A percentile compares a stretch with the other conserved stretches of the same genome.
Evolutionary conservation across 2,888 invertebrate genomes (phyloP).

Genomic region (Apeira syringaria): DNA sequence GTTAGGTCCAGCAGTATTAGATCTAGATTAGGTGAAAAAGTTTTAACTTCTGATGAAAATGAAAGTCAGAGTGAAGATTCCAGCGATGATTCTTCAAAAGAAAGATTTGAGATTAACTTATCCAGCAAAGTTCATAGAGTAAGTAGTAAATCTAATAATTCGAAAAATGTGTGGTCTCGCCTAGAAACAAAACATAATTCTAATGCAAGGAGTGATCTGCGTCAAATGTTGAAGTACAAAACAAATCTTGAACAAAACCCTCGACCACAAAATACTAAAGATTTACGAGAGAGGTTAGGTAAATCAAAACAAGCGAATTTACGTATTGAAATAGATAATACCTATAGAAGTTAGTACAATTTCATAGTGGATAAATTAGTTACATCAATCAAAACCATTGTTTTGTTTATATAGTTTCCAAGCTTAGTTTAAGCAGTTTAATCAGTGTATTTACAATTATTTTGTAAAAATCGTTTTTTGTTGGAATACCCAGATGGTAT

Average conservation of each 20-base stretch:
- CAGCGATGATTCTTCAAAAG: slow-evolving; percentile 55
- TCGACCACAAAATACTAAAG: slow-evolving; percentile 52
- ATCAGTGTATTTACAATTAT: too few species aligned
- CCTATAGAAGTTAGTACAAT: slow-evolving; percentile 22
- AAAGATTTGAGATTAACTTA: slow-evolving; percentile 61
- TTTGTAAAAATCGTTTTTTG: too few species aligned
- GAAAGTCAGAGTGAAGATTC: slow-evolving; percentile 38
- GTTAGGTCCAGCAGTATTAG: slow-evolving; percentile 50
- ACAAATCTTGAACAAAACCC: slow-evolving; percentile 59
- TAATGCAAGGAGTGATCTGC: slow-evolving; percentile 55
- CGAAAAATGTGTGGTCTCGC: slow-evolving; percentile 83
- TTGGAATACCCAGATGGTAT: too few species aligned
- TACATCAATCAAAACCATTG: background rate
- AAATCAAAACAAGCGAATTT: slow-evolving; percentile 68
- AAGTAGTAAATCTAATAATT: slow-evolving; percentile 58
- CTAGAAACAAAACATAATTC: slow-evolving; percentile 60
- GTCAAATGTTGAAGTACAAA: slow-evolving; percentile 46
- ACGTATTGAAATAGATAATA: slow-evolving; percentile 79
- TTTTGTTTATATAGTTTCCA: too few species aligned
- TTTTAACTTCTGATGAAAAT: slow-evolving; percentile 32
- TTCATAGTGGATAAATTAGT: background rate
- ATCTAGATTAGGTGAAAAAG: slow-evolving; percentile 66
- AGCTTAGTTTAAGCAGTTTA: too few species aligned
- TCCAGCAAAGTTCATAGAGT: slow-evolving; percentile 81
- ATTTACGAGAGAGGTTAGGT: slow-evolving; percentile 63